Evolutionary conservation across 2,797 vertebrate genomes (phyloP), one percentile per base, ranked within the genome.

Genomic region (Remorina albescens): DNA sequence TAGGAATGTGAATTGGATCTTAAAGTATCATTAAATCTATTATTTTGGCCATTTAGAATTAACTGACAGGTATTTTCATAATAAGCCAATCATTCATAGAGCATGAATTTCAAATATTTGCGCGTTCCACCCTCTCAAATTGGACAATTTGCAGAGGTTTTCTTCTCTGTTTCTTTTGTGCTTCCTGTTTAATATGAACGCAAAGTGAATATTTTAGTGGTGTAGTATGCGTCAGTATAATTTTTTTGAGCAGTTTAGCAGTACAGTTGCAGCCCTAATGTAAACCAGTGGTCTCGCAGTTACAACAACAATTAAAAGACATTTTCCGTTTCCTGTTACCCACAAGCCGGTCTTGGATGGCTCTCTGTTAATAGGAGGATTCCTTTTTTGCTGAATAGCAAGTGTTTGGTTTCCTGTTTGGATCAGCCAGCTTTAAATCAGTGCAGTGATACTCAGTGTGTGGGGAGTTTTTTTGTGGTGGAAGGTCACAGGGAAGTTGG

Each of bases 391-490:
- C 88, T 91, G 88, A 90, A 84, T 83, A 74, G 82, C 60, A 86
- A 81, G 87, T 88, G 73, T 89, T 88, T 76, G 81, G 88, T 91
- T 91, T 92, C 89, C 80, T 81, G 72, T 84, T 85, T 79, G 71
- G 85, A 84, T 88, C 73, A 87, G 85, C 84, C 79, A 81, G 84
- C 79, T 87, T 85, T 88, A 84, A 80, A 81, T 83, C 85, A 87
- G 78, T 82, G 70, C 72, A 81, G 59, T 79, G 87, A 91, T 86
- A 86, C 83, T 82, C 63, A 30, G 32, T 9, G 58, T 75, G 74
- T 10, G 53, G 71, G 74, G 67, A 56, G 71, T 79, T 79, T 67
- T 80, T 63, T 67, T 62, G 32, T 25, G 77, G 60, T 67, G 63
- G 80, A 89, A 91, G 89, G 91, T 92, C 84, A 88, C 49, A 8